Base-by-base conservation (phyloP, 2,797 vertebrate species). In the Pseudotriccus pelzelni region DNA sequence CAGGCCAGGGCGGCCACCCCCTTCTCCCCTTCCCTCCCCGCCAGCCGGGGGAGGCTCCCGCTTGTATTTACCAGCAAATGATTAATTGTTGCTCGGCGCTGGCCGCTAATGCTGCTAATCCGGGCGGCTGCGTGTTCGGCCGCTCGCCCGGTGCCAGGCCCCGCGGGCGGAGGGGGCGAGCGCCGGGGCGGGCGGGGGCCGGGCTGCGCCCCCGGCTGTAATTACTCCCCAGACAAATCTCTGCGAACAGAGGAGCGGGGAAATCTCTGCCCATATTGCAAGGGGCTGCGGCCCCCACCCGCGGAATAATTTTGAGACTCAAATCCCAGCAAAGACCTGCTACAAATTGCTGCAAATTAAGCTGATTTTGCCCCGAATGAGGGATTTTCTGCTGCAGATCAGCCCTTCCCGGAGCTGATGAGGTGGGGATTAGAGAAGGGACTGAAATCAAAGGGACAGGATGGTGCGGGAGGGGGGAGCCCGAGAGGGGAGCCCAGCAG, bases 311-410 rank as follows among this genome's bases (percentile, higher is more conserved):
- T 96, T 97, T 98, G 97, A 98, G 98, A 98, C 98, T 98, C 97
- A 98, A 98, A 98, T 98, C 98, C 97, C 97, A 93, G 97, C 96
- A 97, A 97, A 98, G 97, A 97, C 97, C 96, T 97, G 97, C 96
- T 98, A 97, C 97, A 98, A 98, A 98, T 98, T 98, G 97, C 97
- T 97, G 97, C 97, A 98, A 98, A 98, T 98, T 98, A 98, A 98
- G 97, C 97, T 98, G 98, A 98, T 98, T 98, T 98, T 97, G 97
- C 95, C 94, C 96, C 97, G 97, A 98, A 98, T 97, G 97, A 98
- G 97, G 96, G 98, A 98, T 98, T 98, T 98, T 97, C 97, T 98
- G 94, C 92, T 95, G 96, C 97, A 97, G 98, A 98, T 98, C 97
- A 98, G 96, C 97, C 96, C 97, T 98, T 97, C 96, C 97, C 92